phyloP scores from a whole-genome alignment of 2,888 invertebrate species.

The Galerucella pusilla region DNA sequence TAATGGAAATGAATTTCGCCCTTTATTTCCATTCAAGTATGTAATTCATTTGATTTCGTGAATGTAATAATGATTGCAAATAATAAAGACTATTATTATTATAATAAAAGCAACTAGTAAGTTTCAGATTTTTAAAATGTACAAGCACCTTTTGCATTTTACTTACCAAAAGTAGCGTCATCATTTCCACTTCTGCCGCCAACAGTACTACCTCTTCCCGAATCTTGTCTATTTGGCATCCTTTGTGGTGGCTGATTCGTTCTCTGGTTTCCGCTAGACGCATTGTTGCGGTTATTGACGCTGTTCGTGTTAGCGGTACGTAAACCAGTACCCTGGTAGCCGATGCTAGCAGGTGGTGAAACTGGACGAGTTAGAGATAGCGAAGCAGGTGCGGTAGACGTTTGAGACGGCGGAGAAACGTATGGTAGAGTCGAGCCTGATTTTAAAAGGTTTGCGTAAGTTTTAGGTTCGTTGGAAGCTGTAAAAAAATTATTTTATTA shows the following conservation, averaged over 20 bases:
- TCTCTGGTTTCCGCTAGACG: conserved; percentile 42
- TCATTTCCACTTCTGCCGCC: conserved; percentile 53
- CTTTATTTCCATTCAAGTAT: too few relatives aligned
- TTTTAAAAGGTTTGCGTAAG: conserved; percentile 88
- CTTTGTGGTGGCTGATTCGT: conserved; percentile 48
- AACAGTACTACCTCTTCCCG: conserved; percentile 49
- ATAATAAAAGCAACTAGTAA: too few relatives aligned
- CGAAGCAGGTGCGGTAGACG: conserved; percentile 15
- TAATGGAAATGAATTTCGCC: too few relatives aligned
- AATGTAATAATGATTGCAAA: too few relatives aligned
- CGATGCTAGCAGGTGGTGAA: conserved; percentile 15
- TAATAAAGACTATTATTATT: too few relatives aligned
- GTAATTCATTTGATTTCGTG: too few relatives aligned
- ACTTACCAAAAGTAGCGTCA: conserved; percentile 51
- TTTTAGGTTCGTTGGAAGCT: conserved; percentile 79
- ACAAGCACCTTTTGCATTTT: conserved; percentile 5
- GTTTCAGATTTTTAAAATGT: not conserved
- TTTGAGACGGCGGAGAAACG: conserved; percentile 35
- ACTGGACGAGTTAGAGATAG: conserved; percentile 14
- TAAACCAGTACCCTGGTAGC: conserved; percentile 30
- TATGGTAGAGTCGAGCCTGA: conserved; percentile 51
- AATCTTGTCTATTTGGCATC: conserved; percentile 57
- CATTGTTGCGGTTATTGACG: conserved; percentile 30
- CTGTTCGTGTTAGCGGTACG: conserved; percentile 23
- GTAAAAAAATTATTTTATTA: conserved; percentile 14